Evolutionary conservation across 2,888 invertebrate genomes (phyloP), one percentile per base, ranked within the genome.

Genomic region (Nematopogon swammerdamellus): DNA sequence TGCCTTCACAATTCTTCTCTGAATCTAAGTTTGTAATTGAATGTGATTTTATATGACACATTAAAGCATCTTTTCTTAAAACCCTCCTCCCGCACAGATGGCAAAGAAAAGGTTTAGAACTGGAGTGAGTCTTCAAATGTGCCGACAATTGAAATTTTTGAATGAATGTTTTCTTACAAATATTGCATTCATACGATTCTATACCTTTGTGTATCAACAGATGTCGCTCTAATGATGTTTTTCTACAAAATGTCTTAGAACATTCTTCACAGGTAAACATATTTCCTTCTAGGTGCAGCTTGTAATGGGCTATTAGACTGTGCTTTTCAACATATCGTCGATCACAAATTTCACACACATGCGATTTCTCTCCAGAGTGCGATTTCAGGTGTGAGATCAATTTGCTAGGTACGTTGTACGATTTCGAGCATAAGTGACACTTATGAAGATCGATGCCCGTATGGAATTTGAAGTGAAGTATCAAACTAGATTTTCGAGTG

Each of bases 151-250:
- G 68, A 0, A 65, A 60, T 1, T 64, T 63, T 19, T 68, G 66
- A 1, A 69, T 64, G 45, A 68, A 71, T 1, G 62, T 55, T 0
- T 59, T 60, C 11, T 63, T 60, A 50, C 71, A 71, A 3, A 67
- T 53, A 42, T 58, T 57, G 52, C 71, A 71, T 0, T 57, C 50
- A 50, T 62, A 65, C 0, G 65, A 65, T 50, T 67, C 66, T 36
- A 65, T 65, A 0, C 69, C 69, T 0, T 65, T 67, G 49, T 70
- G 69, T 2, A 64, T 65, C 3, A 68, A 53, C 25, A 61, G 50
- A 51, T 70, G 70, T 2, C 65, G 55, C 16, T 65, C 65, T 6
- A 67, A 53, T 0, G 66, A 63, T 19, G 63, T 63, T 47, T 30
- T 52, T 4, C 52, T 53, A 6, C 48, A 11, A 44, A 56, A 60